Percentiles rank a stretch among this genome's conserved stretches.
Evolutionary conservation across 2,113 vertebrate genomes (phyloP).

Genomic region (Epinephelus lanceolatus): DNA sequence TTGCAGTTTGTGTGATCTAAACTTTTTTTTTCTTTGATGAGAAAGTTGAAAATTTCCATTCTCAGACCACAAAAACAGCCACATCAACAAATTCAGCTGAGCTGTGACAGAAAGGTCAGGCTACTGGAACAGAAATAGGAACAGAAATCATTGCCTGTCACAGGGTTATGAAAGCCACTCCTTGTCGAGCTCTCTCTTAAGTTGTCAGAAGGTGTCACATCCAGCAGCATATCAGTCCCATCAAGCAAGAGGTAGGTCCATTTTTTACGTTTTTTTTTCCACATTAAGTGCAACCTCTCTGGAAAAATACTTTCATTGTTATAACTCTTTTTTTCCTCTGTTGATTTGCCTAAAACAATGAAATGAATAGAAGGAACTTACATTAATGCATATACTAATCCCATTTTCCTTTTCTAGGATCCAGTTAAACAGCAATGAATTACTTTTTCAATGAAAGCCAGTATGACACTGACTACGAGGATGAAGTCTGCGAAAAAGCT

Average conservation of each 20-base stretch:
- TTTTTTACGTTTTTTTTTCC: neutral
- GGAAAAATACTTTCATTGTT: neutral
- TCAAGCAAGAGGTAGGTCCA: slow-evolving; percentile 37
- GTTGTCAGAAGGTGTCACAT: neutral
- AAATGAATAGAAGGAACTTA: neutral
- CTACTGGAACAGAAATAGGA: slow-evolving; percentile 1
- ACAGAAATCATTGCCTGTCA: neutral
- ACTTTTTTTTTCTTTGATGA: too few relatives aligned
- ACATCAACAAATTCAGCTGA: neutral
- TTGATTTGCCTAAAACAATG: neutral
- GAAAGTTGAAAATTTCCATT: neutral
- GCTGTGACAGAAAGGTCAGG: neutral
- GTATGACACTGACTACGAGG: accelerated
- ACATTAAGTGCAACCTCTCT: neutral
- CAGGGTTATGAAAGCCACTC: neutral
- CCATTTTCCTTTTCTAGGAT: slow-evolving; percentile 17
- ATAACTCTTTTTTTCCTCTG: neutral
- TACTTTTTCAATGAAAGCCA: accelerated
- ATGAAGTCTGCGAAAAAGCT: slow-evolving; percentile 82
- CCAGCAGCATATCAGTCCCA: neutral
- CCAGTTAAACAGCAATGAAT: slow-evolving; percentile 40
- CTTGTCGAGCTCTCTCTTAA: neutral
- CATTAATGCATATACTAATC: neutral
- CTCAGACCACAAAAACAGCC: neutral
- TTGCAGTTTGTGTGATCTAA: too few relatives aligned